Base-by-base conservation (phyloP, 2,113 vertebrate genomes). In the Pelusios castaneus region DNA sequence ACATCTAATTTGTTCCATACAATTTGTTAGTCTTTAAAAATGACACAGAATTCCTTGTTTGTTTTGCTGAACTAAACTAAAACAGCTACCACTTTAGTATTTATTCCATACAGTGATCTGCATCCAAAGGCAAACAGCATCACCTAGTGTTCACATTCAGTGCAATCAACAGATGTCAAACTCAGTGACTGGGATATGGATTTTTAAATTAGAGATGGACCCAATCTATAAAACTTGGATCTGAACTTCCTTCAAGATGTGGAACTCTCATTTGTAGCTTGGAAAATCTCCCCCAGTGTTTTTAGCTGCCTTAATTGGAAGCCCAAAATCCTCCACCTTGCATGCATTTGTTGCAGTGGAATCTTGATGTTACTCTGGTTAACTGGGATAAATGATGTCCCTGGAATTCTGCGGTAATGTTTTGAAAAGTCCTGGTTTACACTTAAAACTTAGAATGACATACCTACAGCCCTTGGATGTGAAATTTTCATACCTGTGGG, bases 1-100 rank as follows among this genome's bases (percentile, higher is more conserved):
- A 82, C 0, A 2, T 0, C 10, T 27, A 2, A n/a, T 41, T 67
- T 70, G 1, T 31, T 58, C 78, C 10, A 6, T 1, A 25, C 4
- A 25, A n/a, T n/a, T n/a, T n/a, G n/a, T n/a, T n/a, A n/a, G n/a
- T n/a, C n/a, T n/a, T n/a, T n/a, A n/a, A n/a, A n/a, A n/a, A n/a
- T n/a, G n/a, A n/a, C n/a, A n/a, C n/a, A n/a, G n/a, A n/a, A n/a
- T n/a, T n/a, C n/a, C n/a, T n/a, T n/a, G n/a, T n/a, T n/a, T n/a
- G n/a, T n/a, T n/a, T n/a, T n/a, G n/a, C n/a, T n/a, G n/a, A n/a
- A n/a, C n/a, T n/a, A n/a, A n/a, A n/a, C n/a, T n/a, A n/a, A n/a
- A n/a, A n/a, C n/a, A n/a, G n/a, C n/a, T n/a, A n/a, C n/a, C n/a
- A n/a, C n/a, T n/a, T n/a, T n/a, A n/a, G n/a, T n/a, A n/a, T 41